Percentiles rank a stretch among this genome's conserved stretches.
These are phyloP conservation scores for Diglossa brunneiventris DNA, from an alignment of 2,113 vertebrate species.

Conservation along the genomic window DNA sequence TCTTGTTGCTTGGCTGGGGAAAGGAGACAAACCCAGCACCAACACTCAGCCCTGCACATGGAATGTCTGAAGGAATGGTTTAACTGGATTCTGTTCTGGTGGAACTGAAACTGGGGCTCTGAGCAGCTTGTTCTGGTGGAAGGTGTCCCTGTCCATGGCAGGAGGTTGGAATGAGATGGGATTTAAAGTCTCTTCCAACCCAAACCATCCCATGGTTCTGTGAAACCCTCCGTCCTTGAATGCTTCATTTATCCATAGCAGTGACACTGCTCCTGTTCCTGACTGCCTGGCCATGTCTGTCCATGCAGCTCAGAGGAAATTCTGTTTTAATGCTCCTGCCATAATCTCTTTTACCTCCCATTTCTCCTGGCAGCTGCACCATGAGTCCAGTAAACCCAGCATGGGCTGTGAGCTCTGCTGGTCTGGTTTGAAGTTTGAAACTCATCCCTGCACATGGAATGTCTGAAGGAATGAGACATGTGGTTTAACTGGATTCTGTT, in stretches of 20 bases:
- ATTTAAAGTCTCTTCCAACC: neutral
- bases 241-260: neutral
- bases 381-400: neutral
- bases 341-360: neutral
- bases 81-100: neutral
- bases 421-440: neutral
- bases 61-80: neutral
- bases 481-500: neutral
- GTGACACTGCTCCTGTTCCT: neutral
- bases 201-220: neutral
- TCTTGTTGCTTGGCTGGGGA: neutral
- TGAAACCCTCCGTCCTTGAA: neutral
- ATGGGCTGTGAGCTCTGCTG: neutral
- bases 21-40: neutral
- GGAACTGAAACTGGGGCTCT: neutral
- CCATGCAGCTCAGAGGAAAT: neutral
- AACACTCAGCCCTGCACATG: accelerated
- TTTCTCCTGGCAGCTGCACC: neutral
- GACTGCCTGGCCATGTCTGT: neutral
- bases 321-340: neutral
- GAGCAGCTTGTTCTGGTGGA: neutral
- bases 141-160: neutral
- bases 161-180: neutral
- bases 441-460: accelerated
- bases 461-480: neutral